These are phyloP conservation scores for Gallinago jamesoni DNA, from an alignment of 2,113 vertebrate species.

Conservation along the genomic window DNA sequence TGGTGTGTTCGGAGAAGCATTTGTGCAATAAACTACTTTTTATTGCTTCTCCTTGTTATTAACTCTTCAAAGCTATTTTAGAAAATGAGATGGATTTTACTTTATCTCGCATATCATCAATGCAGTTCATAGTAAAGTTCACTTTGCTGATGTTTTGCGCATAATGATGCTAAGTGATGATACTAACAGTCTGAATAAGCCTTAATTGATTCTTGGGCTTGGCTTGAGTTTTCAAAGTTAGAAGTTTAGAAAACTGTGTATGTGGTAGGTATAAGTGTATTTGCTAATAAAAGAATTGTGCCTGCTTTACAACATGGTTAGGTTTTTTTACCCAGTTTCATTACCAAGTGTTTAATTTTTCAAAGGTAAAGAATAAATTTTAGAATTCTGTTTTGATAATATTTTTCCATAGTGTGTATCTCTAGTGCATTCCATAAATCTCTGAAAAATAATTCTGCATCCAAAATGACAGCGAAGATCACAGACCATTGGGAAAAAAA, in stretches of 20 bases:
- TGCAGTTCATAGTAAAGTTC: not conserved
- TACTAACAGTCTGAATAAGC: not conserved
- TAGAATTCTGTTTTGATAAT: not conserved
- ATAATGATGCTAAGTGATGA: not conserved
- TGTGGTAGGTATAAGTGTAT: not conserved
- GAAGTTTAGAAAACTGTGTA: not conserved
- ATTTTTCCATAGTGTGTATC: not conserved
- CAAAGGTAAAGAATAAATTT: not conserved
- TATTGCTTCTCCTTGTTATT: not conserved
- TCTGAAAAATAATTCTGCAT: not conserved
- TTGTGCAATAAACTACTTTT: not conserved
- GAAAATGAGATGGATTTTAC: not conserved
- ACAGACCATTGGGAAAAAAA: not conserved
- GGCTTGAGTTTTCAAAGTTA: not conserved
- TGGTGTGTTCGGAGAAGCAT: not conserved
- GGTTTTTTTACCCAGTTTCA: not conserved
- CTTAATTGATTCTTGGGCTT: not conserved
- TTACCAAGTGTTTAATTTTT: not conserved
- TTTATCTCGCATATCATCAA: not conserved
- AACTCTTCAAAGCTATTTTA: not conserved
- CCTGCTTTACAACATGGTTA: not conserved
- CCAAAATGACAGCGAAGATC: not conserved
- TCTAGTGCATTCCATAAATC: not conserved
- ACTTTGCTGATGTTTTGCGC: not conserved
- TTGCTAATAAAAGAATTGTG: not conserved